These are phyloP conservation scores for Parapristionchus giblindavisi DNA, from an alignment of 2,888 invertebrate species.

Conservation along the genomic window DNA sequence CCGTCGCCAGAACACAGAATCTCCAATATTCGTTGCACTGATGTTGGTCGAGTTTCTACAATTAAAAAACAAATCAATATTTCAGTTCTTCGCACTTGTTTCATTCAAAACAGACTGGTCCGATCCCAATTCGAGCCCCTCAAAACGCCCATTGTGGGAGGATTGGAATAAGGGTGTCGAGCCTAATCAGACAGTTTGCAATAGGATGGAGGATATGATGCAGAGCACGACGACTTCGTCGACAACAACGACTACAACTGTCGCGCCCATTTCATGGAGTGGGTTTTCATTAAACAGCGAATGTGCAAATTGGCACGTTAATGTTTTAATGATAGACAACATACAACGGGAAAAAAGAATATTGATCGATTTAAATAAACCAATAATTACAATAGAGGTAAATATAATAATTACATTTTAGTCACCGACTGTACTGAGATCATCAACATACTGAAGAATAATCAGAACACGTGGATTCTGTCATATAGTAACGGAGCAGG, in stretches of 20 bases:
- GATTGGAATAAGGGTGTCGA: background rate
- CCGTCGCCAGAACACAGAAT: background rate
- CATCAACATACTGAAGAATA: no score
- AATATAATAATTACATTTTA: no score
- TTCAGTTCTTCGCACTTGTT: slow-evolving; percentile 8
- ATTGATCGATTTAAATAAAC: no score
- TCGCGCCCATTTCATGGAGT: background rate
- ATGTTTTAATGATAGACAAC: no score
- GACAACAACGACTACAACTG: background rate
- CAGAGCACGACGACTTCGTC: background rate
- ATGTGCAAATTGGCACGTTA: no score
- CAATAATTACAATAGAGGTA: no score
- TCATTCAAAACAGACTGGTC: background rate
- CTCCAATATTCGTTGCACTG: slow-evolving; percentile 1
- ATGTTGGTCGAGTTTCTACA: background rate
- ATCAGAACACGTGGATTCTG: no score
- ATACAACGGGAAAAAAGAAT: no score
- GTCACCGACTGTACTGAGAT: no score
- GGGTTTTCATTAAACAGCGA: no score
- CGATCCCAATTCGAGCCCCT: background rate
- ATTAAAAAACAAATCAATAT: background rate
- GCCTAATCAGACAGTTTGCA: background rate
- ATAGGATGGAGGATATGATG: background rate
- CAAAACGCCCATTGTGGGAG: background rate
- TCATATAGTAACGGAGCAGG: no score